Evolutionary conservation across 2,113 vertebrate species (phyloP).

Genomic region (Alethe castanea): DNA sequence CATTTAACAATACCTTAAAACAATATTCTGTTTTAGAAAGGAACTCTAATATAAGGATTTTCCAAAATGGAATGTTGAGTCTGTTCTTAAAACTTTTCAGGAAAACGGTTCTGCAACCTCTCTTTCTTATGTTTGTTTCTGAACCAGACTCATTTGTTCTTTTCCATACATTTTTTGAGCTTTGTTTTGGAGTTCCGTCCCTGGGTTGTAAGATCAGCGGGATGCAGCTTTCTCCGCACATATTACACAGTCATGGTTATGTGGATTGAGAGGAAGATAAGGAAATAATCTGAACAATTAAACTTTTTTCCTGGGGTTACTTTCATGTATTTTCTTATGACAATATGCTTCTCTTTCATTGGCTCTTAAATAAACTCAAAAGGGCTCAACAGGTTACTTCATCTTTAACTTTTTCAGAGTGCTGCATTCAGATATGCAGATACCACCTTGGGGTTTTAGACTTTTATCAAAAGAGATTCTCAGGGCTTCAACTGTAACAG

Average conservation of each 20-base stretch:
- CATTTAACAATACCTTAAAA: not conserved
- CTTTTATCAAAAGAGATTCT: not conserved
- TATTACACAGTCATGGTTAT: not conserved
- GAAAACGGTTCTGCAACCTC: not conserved
- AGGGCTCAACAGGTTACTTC: not conserved
- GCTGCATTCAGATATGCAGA: not conserved
- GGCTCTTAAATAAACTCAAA: not conserved
- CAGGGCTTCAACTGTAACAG: not conserved
- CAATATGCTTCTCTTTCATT: not conserved
- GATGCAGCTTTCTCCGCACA: not conserved
- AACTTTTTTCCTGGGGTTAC: not conserved
- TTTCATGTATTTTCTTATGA: not conserved
- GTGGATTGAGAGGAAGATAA: not conserved
- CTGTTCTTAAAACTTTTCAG: not conserved
- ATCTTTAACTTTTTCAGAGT: not conserved
- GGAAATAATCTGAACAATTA: not conserved
- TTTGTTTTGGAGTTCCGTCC: not conserved
- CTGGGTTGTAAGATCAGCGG: not conserved
- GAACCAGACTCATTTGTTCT: not conserved
- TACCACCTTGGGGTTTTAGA: not conserved
- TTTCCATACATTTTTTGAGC: not conserved
- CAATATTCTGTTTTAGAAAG: not conserved
- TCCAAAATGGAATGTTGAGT: not conserved
- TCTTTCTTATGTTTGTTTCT: not conserved
- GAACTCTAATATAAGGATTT: not conserved